A percentile compares a stretch with the other conserved stretches of the same genome.
Evolutionary conservation across 35 echinoderm and acorn worm species (phyloP).

Genomic region (Heliocidaris tuberculata): DNA sequence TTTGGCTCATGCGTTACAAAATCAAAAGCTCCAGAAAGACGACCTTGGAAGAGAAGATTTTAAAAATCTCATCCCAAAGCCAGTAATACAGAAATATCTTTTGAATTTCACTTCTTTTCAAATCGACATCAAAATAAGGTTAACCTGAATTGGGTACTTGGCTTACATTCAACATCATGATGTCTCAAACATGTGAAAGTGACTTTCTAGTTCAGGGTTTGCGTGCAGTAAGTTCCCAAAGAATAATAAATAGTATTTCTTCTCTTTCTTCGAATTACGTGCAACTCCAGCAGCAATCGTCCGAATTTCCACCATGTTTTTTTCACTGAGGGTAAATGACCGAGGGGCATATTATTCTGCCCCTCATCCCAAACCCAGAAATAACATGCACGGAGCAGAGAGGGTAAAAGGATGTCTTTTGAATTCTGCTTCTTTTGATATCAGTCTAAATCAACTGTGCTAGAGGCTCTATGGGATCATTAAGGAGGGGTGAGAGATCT

Average conservation of each 20-base stretch:
- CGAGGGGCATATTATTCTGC: conserved; percentile 37
- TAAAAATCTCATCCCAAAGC: too few species aligned
- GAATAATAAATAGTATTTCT: not conserved
- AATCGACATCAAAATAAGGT: too few species aligned
- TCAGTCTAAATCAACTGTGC: conserved; percentile 32
- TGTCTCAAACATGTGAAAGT: not conserved
- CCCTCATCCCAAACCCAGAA: conserved; percentile 25
- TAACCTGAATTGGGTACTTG: too few species aligned
- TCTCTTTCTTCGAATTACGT: conserved; percentile 9
- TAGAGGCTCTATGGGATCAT: not conserved
- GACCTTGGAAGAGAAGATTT: too few species aligned
- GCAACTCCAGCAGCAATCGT: not conserved
- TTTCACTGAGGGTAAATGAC: not conserved
- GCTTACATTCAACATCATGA: not conserved
- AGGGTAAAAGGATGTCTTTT: not conserved
- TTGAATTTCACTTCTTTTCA: too few species aligned
- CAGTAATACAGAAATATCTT: too few species aligned
- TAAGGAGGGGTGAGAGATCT: not conserved
- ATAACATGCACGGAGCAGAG: not conserved
- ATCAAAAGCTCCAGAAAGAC: too few species aligned
- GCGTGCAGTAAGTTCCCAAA: not conserved
- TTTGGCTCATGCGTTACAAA: too few species aligned
- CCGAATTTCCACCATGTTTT: not conserved
- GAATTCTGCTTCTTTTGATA: not conserved
- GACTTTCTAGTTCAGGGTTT: not conserved